Percentiles rank a stretch among this genome's conserved stretches.
phyloP scores from a whole-genome alignment of 2,888 invertebrate species.

The Hyppa rectilinea region DNA sequence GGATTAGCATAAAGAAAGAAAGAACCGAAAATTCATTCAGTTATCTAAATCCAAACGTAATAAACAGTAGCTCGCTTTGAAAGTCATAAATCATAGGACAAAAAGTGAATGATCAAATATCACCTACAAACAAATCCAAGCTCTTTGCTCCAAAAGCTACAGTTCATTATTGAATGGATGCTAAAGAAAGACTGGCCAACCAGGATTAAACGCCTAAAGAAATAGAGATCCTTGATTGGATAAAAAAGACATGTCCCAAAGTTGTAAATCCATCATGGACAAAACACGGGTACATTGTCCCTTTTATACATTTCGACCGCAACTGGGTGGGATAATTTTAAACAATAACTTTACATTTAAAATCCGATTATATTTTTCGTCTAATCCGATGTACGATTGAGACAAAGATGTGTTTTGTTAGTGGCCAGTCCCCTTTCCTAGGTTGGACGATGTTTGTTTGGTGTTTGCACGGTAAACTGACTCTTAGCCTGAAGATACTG shows the following conservation, averaged over 20 bases:
- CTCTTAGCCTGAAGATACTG: constrained; percentile 42
- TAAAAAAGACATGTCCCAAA: constrained; percentile 59
- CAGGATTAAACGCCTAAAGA: constrained; percentile 45
- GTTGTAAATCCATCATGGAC: constrained; percentile 65
- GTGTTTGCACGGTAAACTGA: constrained; percentile 61
- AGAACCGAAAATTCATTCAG: constrained; percentile 37
- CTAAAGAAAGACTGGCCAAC: constrained; percentile 17
- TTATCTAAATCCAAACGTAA: constrained; percentile 56
- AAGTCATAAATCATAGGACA: constrained; percentile 59
- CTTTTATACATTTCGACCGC: constrained; percentile 46
- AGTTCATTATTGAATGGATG: constrained; percentile 29
- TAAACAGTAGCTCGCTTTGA: constrained; percentile 63
- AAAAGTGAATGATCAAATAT: constrained; percentile 39
- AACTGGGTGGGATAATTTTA: constrained; percentile 80
- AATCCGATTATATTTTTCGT: constrained; percentile 84
- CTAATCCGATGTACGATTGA: constrained; percentile 74
- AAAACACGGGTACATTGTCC: constrained; percentile 61
- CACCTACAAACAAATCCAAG: constrained; percentile 3
- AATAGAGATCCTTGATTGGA: constrained; percentile 59
- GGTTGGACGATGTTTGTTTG: constrained; percentile 58
- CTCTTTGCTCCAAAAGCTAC: neutral
- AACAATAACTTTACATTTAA: constrained; percentile 84
- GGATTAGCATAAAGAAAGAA: constrained; percentile 30
- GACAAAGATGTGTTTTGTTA: constrained; percentile 78
- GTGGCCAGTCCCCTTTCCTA: constrained; percentile 73